These are phyloP conservation scores for Trichonephila clavipes DNA, from an alignment of 1,140 invertebrate genomes.

Conservation along the genomic window DNA sequence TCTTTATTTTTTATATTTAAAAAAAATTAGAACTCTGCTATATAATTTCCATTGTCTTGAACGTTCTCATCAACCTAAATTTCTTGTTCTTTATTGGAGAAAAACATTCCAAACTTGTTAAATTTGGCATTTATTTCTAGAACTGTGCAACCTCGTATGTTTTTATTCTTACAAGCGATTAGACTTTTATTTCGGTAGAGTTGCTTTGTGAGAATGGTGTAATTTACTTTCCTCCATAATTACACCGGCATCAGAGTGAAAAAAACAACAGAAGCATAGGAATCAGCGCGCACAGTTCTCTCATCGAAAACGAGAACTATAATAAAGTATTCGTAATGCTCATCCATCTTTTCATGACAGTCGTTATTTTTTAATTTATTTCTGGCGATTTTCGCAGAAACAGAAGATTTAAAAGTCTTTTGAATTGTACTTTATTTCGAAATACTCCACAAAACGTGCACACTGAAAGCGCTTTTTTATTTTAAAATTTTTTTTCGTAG, in stretches of 20 bases:
- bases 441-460: neutral
- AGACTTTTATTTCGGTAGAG: neutral
- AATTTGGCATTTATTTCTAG: neutral
- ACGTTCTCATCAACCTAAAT: neutral
- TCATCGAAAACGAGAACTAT: neutral
- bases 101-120: neutral
- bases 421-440: neutral
- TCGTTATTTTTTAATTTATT: slow-evolving; percentile 19
- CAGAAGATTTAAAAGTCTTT: neutral
- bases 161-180: neutral
- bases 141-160: neutral
- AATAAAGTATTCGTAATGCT: neutral
- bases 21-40: neutral
- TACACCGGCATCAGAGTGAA: neutral
- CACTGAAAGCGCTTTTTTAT: neutral
- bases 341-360: neutral
- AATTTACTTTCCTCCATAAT: neutral
- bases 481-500: neutral
- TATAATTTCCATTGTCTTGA: neutral
- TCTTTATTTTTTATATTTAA: neutral
- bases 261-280: neutral
- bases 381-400: neutral
- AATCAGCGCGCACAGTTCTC: neutral
- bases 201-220: neutral
- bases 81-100: neutral